These are phyloP conservation scores for Drosophila parvula DNA, from an alignment of 1,140 invertebrate species.

Conservation along the genomic window DNA sequence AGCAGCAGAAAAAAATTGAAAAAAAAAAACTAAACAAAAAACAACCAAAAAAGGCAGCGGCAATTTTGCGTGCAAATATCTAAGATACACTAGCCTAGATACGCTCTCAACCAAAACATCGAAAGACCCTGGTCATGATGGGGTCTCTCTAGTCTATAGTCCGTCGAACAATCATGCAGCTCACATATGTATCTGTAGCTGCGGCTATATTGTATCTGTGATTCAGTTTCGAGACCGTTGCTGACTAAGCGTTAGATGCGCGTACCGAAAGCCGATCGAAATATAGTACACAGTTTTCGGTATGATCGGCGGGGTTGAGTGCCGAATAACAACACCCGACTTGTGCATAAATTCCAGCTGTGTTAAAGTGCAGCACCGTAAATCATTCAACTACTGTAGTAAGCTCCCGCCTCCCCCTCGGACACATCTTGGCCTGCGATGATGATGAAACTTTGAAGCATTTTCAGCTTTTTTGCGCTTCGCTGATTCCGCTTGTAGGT, in stretches of 20 bases:
- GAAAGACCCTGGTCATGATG: conserved; percentile 79
- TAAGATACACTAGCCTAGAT: conserved; percentile 84
- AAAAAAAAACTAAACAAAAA: conserved; percentile 3
- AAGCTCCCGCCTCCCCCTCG: not conserved
- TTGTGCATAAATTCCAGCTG: conserved; percentile 47
- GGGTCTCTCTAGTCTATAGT: conserved; percentile 42
- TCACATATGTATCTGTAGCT: conserved; percentile 49
- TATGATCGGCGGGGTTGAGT: conserved; percentile 13
- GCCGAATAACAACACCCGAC: conserved; percentile 12
- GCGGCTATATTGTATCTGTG: conserved; percentile 68
- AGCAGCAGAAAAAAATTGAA: not conserved
- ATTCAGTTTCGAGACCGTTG: conserved; percentile 44
- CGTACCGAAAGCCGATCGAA: conserved; percentile 56
- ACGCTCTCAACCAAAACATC: conserved; percentile 83
- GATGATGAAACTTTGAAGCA: conserved; percentile 74
- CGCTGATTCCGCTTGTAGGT: conserved; percentile 71
- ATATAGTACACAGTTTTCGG: conserved; percentile 33
- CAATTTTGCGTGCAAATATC: conserved; percentile 84
- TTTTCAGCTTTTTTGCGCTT: conserved; percentile 77
- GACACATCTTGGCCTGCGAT: conserved; percentile 17
- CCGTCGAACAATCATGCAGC: conserved; percentile 42
- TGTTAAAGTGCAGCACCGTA: conserved; percentile 58
- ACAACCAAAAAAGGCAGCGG: conserved; percentile 55
- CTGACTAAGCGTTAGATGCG: conserved; percentile 70
- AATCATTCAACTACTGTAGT: conserved; percentile 48